Conservation (phyloP, 2,113 vertebrate genomes). For the Cyanistes caeruleus region DNA sequence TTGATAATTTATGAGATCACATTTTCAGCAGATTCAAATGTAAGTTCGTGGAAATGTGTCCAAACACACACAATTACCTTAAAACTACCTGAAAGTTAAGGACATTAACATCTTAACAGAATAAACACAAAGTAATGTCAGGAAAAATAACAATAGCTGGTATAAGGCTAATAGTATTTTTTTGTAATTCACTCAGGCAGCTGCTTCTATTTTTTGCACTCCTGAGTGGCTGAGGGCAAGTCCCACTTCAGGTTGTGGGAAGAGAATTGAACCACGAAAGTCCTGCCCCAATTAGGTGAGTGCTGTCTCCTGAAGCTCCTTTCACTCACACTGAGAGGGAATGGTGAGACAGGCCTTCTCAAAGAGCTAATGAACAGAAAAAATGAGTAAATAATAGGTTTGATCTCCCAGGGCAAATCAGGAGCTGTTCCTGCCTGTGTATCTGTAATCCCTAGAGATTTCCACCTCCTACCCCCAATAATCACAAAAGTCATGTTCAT, state of each 20-base stretch:
- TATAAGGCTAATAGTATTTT: background rate
- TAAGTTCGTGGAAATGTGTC: background rate
- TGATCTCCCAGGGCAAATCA: background rate
- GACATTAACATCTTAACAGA: background rate
- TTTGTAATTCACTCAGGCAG: background rate
- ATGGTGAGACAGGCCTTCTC: background rate
- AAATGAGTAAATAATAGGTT: background rate
- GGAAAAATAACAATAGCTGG: background rate
- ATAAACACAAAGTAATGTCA: background rate
- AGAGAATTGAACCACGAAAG: background rate
- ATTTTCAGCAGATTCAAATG: background rate
- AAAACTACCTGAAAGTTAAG: background rate
- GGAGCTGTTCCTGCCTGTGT: background rate
- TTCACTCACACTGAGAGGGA: background rate
- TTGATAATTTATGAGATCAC: background rate
- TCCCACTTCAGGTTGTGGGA: background rate
- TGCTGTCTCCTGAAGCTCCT: background rate
- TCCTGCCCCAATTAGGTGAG: background rate
- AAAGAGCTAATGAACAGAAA: background rate
- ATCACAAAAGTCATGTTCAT: background rate
- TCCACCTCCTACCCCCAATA: background rate
- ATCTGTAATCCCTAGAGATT: background rate
- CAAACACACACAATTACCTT: background rate
- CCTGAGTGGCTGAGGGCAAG: background rate
- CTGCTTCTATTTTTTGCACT: background rate